A percentile compares a stretch with the other conserved stretches of the same genome.
phyloP scores from a whole-genome alignment of 2,888 invertebrate species.

The Drosophila rubida region DNA sequence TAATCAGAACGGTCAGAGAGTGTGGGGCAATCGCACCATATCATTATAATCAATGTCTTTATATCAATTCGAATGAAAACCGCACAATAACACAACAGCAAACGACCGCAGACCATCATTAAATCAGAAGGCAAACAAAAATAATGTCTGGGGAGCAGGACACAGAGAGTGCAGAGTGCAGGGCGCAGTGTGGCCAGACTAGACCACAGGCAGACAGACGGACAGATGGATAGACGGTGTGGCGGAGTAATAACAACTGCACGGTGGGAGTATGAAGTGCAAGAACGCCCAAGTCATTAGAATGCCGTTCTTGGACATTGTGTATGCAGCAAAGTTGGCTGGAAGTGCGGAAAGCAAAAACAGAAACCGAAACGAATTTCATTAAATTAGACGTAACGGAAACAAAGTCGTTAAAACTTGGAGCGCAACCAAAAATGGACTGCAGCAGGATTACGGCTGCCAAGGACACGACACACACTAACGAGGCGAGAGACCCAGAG shows the following conservation, averaged over 20 bases:
- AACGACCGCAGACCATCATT: slow-evolving; percentile 53
- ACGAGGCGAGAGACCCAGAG: slow-evolving; percentile 55
- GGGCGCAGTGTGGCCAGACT: slow-evolving; percentile 19
- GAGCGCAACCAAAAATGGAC: slow-evolving; percentile 49
- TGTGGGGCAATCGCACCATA: slow-evolving; percentile 19
- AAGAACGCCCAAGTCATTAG: slow-evolving; percentile 77
- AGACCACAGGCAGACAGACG: slow-evolving; percentile 6
- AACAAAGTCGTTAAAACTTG: slow-evolving; percentile 80
- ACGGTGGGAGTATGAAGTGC: slow-evolving; percentile 36
- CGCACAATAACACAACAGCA: slow-evolving; percentile 33
- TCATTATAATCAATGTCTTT: slow-evolving; percentile 64
- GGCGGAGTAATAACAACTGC: slow-evolving; percentile 8
- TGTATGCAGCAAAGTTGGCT: slow-evolving; percentile 67
- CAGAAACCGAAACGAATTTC: slow-evolving; percentile 65
- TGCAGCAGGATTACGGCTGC: slow-evolving; percentile 41
- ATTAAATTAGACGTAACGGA: slow-evolving; percentile 81
- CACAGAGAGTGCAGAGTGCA: background rate
- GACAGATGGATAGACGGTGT: slow-evolving; percentile 2
- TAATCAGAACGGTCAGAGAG: background rate
- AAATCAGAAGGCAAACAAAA: slow-evolving; percentile 67
- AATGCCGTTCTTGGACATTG: slow-evolving; percentile 70
- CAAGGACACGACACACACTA: slow-evolving; percentile 52
- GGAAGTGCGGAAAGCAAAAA: slow-evolving; percentile 24
- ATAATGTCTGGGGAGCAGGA: slow-evolving; percentile 45
- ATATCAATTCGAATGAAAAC: slow-evolving; percentile 33